phyloP scores from a whole-genome alignment of 2,797 vertebrate species.

The Tapera naevia region DNA sequence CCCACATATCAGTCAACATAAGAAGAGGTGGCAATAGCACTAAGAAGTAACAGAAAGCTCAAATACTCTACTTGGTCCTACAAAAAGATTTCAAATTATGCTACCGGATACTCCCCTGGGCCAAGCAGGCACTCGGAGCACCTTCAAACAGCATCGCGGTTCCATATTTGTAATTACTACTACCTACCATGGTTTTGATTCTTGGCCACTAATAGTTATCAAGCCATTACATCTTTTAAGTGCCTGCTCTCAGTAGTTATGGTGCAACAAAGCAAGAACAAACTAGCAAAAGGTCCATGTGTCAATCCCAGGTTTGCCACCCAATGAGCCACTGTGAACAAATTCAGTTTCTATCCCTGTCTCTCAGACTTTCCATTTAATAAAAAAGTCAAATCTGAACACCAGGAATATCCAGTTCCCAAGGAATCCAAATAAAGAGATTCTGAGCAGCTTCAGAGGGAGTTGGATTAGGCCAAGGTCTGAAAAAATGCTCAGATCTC shows the following conservation, averaged over 20 bases:
- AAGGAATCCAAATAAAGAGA: background rate
- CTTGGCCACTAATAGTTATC: background rate
- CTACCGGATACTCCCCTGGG: background rate
- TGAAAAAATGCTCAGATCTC: background rate
- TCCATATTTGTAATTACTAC: background rate
- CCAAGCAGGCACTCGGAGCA: background rate
- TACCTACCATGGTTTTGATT: background rate
- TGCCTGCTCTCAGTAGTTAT: background rate
- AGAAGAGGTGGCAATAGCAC: background rate
- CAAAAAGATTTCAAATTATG: background rate
- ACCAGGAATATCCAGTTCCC: background rate
- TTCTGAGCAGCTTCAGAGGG: background rate
- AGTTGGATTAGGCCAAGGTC: background rate
- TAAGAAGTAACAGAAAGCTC: constrained; percentile 17
- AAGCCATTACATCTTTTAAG: background rate
- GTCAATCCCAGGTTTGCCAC: background rate
- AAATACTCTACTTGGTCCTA: background rate
- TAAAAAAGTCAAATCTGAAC: background rate
- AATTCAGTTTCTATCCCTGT: background rate
- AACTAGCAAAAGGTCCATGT: background rate
- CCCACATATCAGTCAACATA: background rate
- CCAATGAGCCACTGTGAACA: background rate
- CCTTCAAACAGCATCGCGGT: background rate
- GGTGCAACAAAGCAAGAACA: background rate
- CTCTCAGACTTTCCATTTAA: background rate